Evolutionary conservation across 2,113 vertebrate genomes (phyloP), one percentile per base, ranked within the genome.

Genomic region (Terrapene triunguis): DNA sequence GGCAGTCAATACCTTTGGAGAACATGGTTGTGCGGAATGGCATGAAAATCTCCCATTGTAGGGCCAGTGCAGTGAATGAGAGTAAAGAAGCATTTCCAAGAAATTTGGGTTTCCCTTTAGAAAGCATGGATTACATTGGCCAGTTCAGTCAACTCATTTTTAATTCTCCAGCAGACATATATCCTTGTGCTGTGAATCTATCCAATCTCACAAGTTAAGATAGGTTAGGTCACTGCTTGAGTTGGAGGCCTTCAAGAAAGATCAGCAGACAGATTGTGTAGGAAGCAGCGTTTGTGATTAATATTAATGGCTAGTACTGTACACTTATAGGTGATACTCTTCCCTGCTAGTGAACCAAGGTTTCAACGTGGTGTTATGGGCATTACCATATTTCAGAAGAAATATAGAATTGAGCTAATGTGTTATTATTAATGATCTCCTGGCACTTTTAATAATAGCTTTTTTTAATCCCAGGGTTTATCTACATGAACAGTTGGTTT

Each of bases 211-310:
- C 55, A 50, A 84, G 80, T 42, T 83, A 51, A 25, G 6, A 2
- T 57, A 83, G 88, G 90, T 51, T 47, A 89, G 87, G 82, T 50
- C 48, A 13, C 48, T 50, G 48, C 48, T 50, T 50, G 48, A 50
- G 12, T 50, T 50, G 48, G 48, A 50, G 12, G 48, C 48, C 48
- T 50, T 50, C 3, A 50, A 50, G 35, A 12, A 87, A 65, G 5
- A 55, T 22, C 57, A 85, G 13, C 57, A 94, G 79, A 57, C 76
- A n/a, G 38, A 47, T 50, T 50, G 48, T 90, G 51, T 80, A 80
- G 62, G 54, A 54, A 81, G 54, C 17, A 35, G 27, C 24, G 11
- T 29, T 84, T 62, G 14, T 0, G 0, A 24, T 42, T 84, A 80
- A 82, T 6, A 17, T 89, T 89, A 87, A 81, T n/a, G 85, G 84